phyloP scores from a whole-genome alignment of 2,113 vertebrate genomes.

The Indri indri region DNA sequence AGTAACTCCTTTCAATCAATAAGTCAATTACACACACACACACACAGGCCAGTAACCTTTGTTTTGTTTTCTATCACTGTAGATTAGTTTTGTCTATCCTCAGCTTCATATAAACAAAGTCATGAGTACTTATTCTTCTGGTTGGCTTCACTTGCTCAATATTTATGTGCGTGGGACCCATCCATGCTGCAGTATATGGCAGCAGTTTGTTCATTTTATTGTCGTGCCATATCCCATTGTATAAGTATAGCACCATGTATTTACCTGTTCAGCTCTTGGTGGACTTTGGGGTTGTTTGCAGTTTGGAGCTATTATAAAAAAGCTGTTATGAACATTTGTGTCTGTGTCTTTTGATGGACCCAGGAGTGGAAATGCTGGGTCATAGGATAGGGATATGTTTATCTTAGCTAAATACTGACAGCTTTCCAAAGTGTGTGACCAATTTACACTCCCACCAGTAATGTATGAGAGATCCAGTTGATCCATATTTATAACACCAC shows the following conservation, averaged over 20 bases:
- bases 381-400: neutral
- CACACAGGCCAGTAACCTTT: neutral
- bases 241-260: neutral
- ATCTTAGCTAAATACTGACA: neutral
- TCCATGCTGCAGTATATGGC: neutral
- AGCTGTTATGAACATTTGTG: neutral
- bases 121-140: neutral
- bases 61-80: neutral
- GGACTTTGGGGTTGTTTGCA: neutral
- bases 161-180: neutral
- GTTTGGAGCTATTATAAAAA: neutral
- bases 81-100: conserved; percentile 3
- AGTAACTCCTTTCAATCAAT: neutral
- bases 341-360: neutral
- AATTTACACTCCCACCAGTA: neutral
- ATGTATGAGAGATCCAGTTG: neutral
- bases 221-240: too few relatives aligned
- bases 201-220: neutral
- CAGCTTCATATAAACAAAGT: neutral
- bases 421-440: neutral
- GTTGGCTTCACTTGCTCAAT: neutral
- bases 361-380: neutral
- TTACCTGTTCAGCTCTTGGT: neutral
- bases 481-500: neutral
- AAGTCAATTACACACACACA: neutral